Percentiles rank a stretch among this genome's conserved stretches.
These are phyloP conservation scores for Capitella teleta DNA, from an alignment of 1,140 invertebrate genomes.

Conservation along the genomic window DNA sequence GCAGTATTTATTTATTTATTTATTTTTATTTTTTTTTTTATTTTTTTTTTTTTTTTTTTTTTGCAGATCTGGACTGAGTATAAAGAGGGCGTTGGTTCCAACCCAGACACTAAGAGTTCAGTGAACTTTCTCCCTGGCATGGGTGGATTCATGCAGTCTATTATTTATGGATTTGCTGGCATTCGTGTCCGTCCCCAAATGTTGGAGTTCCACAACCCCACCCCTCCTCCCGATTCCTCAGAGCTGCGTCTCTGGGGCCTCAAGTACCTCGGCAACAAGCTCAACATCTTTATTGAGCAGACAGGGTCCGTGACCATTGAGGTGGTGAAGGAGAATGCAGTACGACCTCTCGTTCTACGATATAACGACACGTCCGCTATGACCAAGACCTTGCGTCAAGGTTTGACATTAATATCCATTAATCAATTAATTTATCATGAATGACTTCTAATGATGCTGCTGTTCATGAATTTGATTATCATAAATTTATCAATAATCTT, in stretches of 20 bases:
- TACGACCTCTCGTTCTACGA: constrained; percentile 1
- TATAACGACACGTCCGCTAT: not conserved
- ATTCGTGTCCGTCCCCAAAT: constrained; percentile 6
- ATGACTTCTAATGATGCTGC: too few relatives aligned
- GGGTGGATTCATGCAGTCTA: constrained; percentile 10
- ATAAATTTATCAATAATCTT: too few relatives aligned
- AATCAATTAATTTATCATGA: not conserved
- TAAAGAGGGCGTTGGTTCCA: constrained; percentile 1
- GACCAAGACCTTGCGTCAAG: constrained; percentile 1
- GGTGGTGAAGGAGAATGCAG: not conserved
- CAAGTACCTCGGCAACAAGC: constrained; percentile 4
- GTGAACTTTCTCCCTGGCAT: constrained; percentile 12
- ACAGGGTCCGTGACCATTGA: not conserved
- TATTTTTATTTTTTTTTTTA: not conserved
- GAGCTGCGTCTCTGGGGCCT: constrained; percentile 1
- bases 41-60: not conserved
- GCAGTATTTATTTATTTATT: too few relatives aligned
- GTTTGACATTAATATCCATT: not conserved
- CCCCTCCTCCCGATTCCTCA: not conserved
- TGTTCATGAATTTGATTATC: too few relatives aligned
- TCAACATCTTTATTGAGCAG: constrained; percentile 7
- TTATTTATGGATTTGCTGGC: constrained; percentile 12
- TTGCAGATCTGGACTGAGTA: constrained; percentile 11
- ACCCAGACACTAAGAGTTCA: constrained; percentile 1
- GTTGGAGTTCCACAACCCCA: constrained; percentile 9